Base-by-base conservation (phyloP, 2,113 vertebrate genomes). In the Pelmatolapia mariae region DNA sequence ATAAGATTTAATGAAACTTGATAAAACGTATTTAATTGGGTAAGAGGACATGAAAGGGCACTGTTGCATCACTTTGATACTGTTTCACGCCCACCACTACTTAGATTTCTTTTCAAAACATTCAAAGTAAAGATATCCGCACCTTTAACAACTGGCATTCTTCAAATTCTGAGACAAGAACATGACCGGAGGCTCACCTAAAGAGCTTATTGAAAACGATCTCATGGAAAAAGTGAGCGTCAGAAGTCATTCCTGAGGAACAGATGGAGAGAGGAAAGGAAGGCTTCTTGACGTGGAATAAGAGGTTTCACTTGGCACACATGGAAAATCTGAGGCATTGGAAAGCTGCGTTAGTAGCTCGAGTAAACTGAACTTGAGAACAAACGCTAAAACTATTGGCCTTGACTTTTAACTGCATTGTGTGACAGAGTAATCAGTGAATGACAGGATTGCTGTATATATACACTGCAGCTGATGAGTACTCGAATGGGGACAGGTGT, bases 91-190 rank as follows among this genome's bases (percentile, higher is more conserved):
- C 10, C 3, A 3, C 12, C 3, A 1, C 8, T 10, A 16, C 59
- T 90, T 87, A 81, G 29, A 84, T 89, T 88, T 87, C 57, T 22
- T 29, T 84, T 50, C 85, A 61, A 56, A 82, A 86, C 50, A 91
- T 89, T 71, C 66, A 90, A 84, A 89, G 38, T 78, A 40, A 85
- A 94, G 93, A 95, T 31, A 91, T 36, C 81, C 47, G 53, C 63
- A 89, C 52, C 80, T 86, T 87, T 86, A 81, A 90, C 82, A 86
- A 73, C 12, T 10, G 6, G 13, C 80, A 89, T 52, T n/a, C 57
- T n/a, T 91, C 26, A 81, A 52, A 59, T 92, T 78, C 29, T 92
- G 86, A 85, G 92, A 92, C 53, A 22, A 66, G 63, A 94, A 47
- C 43, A 86, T n/a, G 26, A 83, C 11, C 6, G 26, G 29, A 26